These are phyloP conservation scores for Drosophila kohkoa DNA, from an alignment of 1,140 invertebrate species.

Conservation along the genomic window DNA sequence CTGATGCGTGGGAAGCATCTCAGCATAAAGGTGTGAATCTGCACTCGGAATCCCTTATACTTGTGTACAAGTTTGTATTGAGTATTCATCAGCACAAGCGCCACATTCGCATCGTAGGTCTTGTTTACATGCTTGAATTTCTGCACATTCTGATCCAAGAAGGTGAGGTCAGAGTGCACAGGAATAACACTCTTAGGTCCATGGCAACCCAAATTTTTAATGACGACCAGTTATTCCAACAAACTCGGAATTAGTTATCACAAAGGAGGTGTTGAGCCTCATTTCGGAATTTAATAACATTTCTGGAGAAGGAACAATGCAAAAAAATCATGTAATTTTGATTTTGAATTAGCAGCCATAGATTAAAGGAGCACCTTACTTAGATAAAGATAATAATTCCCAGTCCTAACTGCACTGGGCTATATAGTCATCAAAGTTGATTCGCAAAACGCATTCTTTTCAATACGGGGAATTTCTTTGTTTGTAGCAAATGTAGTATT, in stretches of 20 bases:
- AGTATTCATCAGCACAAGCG: slow-evolving; percentile 99
- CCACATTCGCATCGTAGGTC: slow-evolving; percentile 97
- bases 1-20: slow-evolving; percentile 97
- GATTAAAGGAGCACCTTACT: slow-evolving; percentile 1
- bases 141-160: slow-evolving; percentile 99
- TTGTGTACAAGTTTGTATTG: slow-evolving; percentile 98
- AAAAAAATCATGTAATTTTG: neutral
- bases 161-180: slow-evolving; percentile 98
- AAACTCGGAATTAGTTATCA: slow-evolving; percentile 88
- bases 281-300: too few species aligned
- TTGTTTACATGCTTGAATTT: slow-evolving; percentile 99
- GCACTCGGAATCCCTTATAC: slow-evolving; percentile 97
- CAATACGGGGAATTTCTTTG: slow-evolving; percentile 20
- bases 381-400: neutral
- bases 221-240: slow-evolving; percentile 97
- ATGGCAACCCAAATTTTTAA: slow-evolving; percentile 99
- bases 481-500: neutral
- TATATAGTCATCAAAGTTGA: slow-evolving; percentile 6
- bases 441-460: neutral
- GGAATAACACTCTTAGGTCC: slow-evolving; percentile 99
- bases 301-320: slow-evolving; percentile 16
- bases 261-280: slow-evolving; percentile 56
- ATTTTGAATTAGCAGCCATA: neutral
- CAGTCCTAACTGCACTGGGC: neutral
- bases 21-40: slow-evolving; percentile 98